Evolutionary conservation across 1,140 invertebrate genomes (phyloP), one percentile per base, ranked within the genome.

Genomic region (Glossosoma conforme): DNA sequence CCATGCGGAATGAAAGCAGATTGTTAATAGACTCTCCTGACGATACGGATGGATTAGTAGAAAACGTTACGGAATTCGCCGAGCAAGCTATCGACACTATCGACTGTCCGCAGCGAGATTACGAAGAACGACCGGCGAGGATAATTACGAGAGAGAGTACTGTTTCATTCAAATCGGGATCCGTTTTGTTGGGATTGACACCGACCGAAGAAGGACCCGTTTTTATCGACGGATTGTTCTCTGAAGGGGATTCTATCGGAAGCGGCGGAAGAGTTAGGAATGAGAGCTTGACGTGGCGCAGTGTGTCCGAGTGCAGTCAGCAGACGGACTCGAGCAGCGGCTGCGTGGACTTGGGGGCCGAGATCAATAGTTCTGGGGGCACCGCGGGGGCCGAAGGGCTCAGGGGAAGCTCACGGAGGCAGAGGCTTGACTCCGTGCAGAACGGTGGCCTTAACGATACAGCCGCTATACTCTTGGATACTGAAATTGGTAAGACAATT

Each of bases 271-370:
- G 56, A 17, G 42, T 35, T 1, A 30, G 56, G 13, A 49, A 51
- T 18, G 56, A 58, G 13, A 58, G 51, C 54, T 69, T 72, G 44
- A 71, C 67, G 1, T 72, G 69, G 67, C 60, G 70, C 0, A 72
- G 69, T 2, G 59, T 72, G 36, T 74, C 71, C 0, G 71, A 74
- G 38, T 71, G 69, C 1, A 69, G 67, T 59, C 71, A 72, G 57
- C 70, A 73, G 28, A 61, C 57, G 36, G 52, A 56, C 37, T 73
- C 70, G 14, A 70, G 65, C 3, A 68, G 63, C 19, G 69, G 69
- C 1, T 60, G 55, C 9, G 69, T 72, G 54, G 71, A 71, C 40
- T 59, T 70, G n/a, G 60, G 61, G 10, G 65, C 62, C 24, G 58
- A 58, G 43, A 35, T 58, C 45, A 51, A 45, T 28, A 32, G 32